Base-by-base conservation (phyloP, 2,888 invertebrate species). In the Hyles lineata region DNA sequence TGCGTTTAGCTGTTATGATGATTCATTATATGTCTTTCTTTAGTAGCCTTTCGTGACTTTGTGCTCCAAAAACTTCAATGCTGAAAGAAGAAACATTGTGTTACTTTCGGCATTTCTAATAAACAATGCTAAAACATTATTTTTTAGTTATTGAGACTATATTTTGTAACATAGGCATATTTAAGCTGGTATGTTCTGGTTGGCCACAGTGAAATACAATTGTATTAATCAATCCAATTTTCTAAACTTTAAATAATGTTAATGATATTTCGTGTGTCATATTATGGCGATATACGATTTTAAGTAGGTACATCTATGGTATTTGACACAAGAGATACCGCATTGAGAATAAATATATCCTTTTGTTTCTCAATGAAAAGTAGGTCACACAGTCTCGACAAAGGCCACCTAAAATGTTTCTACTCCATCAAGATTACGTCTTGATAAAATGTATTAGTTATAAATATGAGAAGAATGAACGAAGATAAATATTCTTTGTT, bases 1-100 rank as follows among this genome's bases (percentile, higher is more conserved):
- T 77, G 73, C 77, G 72, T 81, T 80, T 79, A 78, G 73, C 75
- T 75, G 72, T 76, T 78, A 82, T 78, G 80, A 80, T 83, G 80
- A 85, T 82, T 85, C 81, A 83, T 83, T 79, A 76, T 76, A 78
- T 82, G 80, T 83, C 78, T 80, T 79, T 77, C 83, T 85, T 87
- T 87, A 85, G 86, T 84, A 82, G 80, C 80, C 86, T 81, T 90
- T 91, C 92, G 92, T 91, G 92, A 89, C 87, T 92, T 89, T 86
- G 84, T 91, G 93, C 92, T 92, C 92, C 89, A 85, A 90, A 92
- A 90, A 85, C 76, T 83, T 76, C 77, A 76, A 79, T 76, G 52
- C 62, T 73, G 61, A 73, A 55, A 70, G 70, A 61, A 70, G 67
- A 72, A 72, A 63, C 55, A 55, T 43, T 60, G 59, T 23, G 35